Evolutionary conservation across 2,888 invertebrate genomes (phyloP).

Genomic region (Diaphora mendica): DNA sequence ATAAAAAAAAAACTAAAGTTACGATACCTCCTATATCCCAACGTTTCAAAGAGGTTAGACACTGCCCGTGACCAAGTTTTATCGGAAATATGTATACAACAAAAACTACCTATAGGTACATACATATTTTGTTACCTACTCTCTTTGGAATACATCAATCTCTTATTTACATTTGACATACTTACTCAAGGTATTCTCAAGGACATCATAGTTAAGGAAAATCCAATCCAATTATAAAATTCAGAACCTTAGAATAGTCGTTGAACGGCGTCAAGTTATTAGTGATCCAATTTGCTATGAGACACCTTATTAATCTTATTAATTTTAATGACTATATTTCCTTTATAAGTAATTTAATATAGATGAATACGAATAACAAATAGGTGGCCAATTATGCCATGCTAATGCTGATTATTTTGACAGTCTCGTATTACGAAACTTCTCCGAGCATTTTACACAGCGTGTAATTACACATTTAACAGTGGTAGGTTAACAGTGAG

Average conservation of each 20-base stretch:
- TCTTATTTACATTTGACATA: slow-evolving; percentile 3
- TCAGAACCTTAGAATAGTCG: slow-evolving; percentile 1
- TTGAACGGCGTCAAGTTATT: slow-evolving; percentile 28
- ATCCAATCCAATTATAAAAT: slow-evolving; percentile 15
- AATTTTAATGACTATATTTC: slow-evolving; percentile 26
- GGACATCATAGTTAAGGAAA: slow-evolving; percentile 14
- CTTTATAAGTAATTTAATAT: slow-evolving; percentile 24
- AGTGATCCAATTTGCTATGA: slow-evolving; percentile 36
- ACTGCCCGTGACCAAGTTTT: no score
- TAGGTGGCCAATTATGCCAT: background rate
- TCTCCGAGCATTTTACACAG: background rate
- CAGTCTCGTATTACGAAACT: background rate
- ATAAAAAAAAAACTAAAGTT: no score
- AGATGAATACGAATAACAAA: slow-evolving; percentile 26
- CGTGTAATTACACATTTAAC: no score
- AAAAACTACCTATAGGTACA: no score
- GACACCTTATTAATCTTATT: slow-evolving; percentile 22
- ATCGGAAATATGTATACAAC: no score
- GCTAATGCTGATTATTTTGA: background rate
- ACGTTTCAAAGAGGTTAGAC: no score
- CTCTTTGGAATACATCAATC: background rate
- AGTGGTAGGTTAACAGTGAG: background rate
- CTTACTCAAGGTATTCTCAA: no score
- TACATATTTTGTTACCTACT: background rate
- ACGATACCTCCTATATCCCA: no score